These are phyloP conservation scores for Parazoanthus atlanticus DNA, from an alignment of 92 coral and sea anemone genomes.

Conservation along the genomic window DNA sequence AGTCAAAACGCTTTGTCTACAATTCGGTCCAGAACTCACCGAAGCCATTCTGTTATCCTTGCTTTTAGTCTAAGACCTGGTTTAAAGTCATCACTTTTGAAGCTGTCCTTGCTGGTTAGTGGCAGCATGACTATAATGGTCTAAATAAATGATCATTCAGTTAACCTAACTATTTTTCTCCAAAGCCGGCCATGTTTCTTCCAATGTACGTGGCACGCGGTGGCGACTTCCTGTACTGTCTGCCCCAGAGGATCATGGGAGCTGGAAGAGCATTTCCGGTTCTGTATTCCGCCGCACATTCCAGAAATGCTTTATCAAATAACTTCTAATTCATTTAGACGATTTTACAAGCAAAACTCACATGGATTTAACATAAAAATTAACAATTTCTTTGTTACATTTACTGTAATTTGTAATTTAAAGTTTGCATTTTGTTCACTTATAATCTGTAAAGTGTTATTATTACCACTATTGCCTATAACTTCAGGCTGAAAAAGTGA, in stretches of 20 bases:
- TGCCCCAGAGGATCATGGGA: slow-evolving; percentile 28
- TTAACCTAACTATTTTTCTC: not conserved
- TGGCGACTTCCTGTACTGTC: slow-evolving; percentile 28
- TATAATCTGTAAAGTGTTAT: too few species aligned
- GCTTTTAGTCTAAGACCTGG: slow-evolving; percentile 83
- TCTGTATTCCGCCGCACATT: too few species aligned
- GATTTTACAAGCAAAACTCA: too few species aligned
- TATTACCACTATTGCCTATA: too few species aligned
- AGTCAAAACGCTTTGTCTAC: not conserved
- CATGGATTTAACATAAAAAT: too few species aligned
- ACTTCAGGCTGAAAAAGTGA: too few species aligned
- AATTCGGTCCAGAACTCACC: slow-evolving; percentile 48
- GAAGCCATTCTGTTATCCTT: slow-evolving; percentile 80
- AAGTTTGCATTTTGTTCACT: too few species aligned
- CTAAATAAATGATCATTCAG: not conserved
- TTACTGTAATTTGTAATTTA: too few species aligned
- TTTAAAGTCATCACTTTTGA: slow-evolving; percentile 87
- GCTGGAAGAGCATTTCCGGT: not conserved
- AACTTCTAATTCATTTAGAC: too few species aligned
- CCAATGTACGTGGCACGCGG: slow-evolving; percentile 35
- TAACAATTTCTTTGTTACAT: too few species aligned
- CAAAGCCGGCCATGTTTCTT: slow-evolving; percentile 17
- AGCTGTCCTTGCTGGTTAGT: slow-evolving; percentile 91
- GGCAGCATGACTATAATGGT: slow-evolving; percentile 80
- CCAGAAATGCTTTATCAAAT: too few species aligned